phyloP scores from a whole-genome alignment of 2,113 vertebrate species.

The Amphilophus citrinellus region DNA sequence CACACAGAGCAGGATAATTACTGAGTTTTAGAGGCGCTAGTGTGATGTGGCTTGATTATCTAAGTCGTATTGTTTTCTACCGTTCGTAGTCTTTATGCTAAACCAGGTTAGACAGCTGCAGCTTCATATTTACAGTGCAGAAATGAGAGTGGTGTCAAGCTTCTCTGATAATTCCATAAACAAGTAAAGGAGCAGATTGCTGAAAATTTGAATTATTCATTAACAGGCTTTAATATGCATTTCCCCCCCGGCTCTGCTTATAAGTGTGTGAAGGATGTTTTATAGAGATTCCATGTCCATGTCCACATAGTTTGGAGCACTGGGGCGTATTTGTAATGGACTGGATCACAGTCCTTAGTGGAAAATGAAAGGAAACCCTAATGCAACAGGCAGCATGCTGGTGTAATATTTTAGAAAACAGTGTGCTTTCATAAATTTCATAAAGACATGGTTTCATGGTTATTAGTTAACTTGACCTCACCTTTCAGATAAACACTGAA shows the following conservation, averaged over 20 bases:
- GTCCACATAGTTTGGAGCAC: background rate
- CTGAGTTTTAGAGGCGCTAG: background rate
- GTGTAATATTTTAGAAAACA: background rate
- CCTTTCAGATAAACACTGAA: background rate
- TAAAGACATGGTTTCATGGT: background rate
- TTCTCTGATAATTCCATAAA: background rate
- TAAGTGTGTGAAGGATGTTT: background rate
- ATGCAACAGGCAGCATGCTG: too few relatives aligned
- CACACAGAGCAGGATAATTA: background rate
- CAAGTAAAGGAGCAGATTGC: background rate
- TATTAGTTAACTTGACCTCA: background rate
- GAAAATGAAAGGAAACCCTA: background rate
- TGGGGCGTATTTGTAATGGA: background rate
- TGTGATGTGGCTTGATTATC: background rate
- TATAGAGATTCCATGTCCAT: background rate
- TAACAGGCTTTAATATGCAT: background rate
- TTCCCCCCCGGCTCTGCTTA: background rate
- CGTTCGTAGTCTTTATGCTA: background rate
- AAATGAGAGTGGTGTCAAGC: background rate
- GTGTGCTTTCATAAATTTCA: background rate
- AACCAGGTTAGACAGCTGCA: background rate
- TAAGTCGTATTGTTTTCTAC: background rate
- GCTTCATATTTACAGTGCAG: background rate
- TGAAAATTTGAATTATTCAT: slow-evolving; percentile 6
- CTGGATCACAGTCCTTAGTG: background rate